phyloP scores from a whole-genome alignment of 1,140 invertebrate genomes.

The Diabrotica undecimpunctata region DNA sequence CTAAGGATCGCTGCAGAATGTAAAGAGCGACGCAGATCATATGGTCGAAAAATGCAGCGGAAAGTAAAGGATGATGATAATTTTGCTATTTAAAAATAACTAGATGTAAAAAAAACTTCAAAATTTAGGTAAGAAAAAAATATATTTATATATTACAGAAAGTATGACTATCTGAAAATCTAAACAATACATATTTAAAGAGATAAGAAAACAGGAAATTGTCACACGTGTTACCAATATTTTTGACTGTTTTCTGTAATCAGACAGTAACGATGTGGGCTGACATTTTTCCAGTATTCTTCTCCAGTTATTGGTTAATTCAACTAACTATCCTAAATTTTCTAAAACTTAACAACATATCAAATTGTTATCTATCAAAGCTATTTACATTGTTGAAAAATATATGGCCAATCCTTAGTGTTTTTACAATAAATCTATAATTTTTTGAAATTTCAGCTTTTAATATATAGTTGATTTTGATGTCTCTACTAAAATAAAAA shows the following conservation, averaged over 20 bases:
- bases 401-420: not conserved
- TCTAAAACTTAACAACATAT: slow-evolving; percentile 22
- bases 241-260: not conserved
- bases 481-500: too few species aligned
- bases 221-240: not conserved
- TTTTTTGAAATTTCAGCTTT: not conserved
- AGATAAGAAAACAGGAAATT: not conserved
- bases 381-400: slow-evolving; percentile 26
- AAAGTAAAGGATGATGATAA: too few species aligned
- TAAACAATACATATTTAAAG: not conserved
- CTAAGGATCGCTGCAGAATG: too few species aligned
- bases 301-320: slow-evolving; percentile 19
- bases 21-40: too few species aligned
- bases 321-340: slow-evolving; percentile 20
- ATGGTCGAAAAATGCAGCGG: too few species aligned
- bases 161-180: not conserved
- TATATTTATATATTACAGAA: not conserved
- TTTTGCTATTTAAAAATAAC: too few species aligned
- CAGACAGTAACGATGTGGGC: not conserved
- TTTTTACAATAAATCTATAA: slow-evolving; percentile 18
- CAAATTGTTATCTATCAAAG: slow-evolving; percentile 19
- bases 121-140: not conserved
- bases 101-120: too few species aligned
- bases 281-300: not conserved
- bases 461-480: too few species aligned